Percentiles rank a stretch among this genome's conserved stretches.
Conservation (phyloP, 1,140 invertebrate species). For the Brachionus sp. region DNA sequence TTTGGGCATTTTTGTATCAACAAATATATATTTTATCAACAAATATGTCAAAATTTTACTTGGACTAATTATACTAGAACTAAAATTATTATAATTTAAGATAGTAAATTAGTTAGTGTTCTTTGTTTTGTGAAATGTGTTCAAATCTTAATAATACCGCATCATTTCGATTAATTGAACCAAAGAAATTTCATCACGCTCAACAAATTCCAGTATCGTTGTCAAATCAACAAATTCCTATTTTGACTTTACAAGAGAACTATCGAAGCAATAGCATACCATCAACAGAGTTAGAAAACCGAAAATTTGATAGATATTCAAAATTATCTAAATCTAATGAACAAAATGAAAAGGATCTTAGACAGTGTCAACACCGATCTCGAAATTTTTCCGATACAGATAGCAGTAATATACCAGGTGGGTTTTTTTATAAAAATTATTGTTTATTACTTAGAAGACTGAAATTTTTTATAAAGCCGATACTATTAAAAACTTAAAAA, state of each 20-base stretch:
- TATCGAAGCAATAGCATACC: neutral
- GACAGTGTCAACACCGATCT: neutral
- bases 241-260: neutral
- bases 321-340: neutral
- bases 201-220: conserved; percentile 27
- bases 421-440: neutral
- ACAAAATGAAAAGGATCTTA: neutral
- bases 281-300: neutral
- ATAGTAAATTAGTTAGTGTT: too few relatives aligned
- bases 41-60: too few relatives aligned
- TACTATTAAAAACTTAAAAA: neutral
- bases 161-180: conserved; percentile 35
- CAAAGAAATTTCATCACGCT: conserved; percentile 20
- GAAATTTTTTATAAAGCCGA: neutral
- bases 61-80: too few relatives aligned
- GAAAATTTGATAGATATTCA: too few relatives aligned
- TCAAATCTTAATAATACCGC: conserved; percentile 7
- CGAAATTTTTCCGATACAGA: conserved; percentile 43
- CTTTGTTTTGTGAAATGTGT: neutral
- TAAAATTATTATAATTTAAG: too few relatives aligned
- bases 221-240: conserved; percentile 15
- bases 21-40: too few relatives aligned
- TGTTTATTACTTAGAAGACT: neutral
- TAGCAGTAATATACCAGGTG: conserved; percentile 41
- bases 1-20: too few relatives aligned